Evolutionary conservation across 2,888 invertebrate species (phyloP).

Genomic region (Drosophila anceps): DNA sequence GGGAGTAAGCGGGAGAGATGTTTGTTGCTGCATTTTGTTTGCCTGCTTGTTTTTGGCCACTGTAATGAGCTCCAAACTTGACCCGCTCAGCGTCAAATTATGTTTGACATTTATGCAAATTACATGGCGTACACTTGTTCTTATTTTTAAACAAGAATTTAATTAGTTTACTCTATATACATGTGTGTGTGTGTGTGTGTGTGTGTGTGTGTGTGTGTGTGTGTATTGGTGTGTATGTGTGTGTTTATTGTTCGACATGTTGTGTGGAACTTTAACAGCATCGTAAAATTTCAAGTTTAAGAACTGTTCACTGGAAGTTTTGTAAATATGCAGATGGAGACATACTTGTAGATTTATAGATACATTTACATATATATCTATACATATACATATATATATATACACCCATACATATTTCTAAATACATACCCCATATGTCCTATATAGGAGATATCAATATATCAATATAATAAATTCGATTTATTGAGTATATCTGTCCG

Average conservation of each 20-base stretch:
- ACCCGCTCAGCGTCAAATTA: conserved; percentile 54
- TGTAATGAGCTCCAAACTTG: conserved; percentile 62
- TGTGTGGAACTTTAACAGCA: background rate
- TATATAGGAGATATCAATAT: no score
- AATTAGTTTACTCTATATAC: conserved; percentile 39
- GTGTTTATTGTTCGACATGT: conserved; percentile 1
- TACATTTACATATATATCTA: no score
- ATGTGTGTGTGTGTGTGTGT: conserved; percentile 5
- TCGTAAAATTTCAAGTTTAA: background rate
- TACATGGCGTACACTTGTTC: conserved; percentile 25
- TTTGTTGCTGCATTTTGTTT: conserved; percentile 32
- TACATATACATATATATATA: background rate
- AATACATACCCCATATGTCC: no score
- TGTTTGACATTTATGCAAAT: conserved; percentile 61
- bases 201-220: background rate
- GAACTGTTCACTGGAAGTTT: background rate
- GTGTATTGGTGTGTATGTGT: no score
- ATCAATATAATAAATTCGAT: no score
- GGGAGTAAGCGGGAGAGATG: conserved; percentile 2
- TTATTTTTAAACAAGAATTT: conserved; percentile 36
- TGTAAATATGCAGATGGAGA: background rate
- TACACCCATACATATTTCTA: no score
- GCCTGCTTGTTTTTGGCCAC: conserved; percentile 42
- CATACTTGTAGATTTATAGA: background rate
- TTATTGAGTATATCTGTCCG: background rate